Evolutionary conservation across 2,113 vertebrate species (phyloP).

Genomic region (Enhydra lutris): DNA sequence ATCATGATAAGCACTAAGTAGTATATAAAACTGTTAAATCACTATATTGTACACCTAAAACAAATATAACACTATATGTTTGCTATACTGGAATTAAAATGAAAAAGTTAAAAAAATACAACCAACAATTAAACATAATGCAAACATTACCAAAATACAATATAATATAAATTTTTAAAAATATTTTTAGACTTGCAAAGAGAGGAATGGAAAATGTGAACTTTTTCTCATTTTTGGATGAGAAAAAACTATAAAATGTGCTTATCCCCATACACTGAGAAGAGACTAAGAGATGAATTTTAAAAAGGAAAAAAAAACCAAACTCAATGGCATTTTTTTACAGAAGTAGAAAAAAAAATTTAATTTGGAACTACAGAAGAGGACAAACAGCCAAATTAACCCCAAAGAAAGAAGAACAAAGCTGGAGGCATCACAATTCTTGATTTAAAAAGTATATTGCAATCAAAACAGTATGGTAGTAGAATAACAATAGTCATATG

Average conservation of each 20-base stretch:
- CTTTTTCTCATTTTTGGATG: not conserved
- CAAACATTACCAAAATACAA: not conserved
- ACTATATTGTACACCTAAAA: not conserved
- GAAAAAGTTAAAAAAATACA: not conserved
- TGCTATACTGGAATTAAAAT: not conserved
- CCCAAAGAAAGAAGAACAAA: not conserved
- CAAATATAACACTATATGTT: not conserved
- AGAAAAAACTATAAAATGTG: not conserved
- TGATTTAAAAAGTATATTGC: not conserved
- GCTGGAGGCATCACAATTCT: not conserved
- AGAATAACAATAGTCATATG: not conserved
- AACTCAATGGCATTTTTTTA: not conserved
- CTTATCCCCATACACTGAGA: not conserved
- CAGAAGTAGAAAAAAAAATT: not conserved
- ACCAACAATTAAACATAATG: not conserved
- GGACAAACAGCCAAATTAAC: not conserved
- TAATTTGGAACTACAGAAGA: not conserved
- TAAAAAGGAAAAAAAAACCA: not conserved
- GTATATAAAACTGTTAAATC: not conserved
- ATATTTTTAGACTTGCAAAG: conserved; percentile 22
- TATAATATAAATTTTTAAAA: not conserved
- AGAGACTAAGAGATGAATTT: not conserved
- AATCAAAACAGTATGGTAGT: not conserved
- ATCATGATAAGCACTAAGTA: not conserved
- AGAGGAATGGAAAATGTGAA: not conserved